Percentiles rank a stretch among this genome's conserved stretches.
Evolutionary conservation across 2,113 vertebrate genomes (phyloP).

Genomic region (Capreolus pygargus): DNA sequence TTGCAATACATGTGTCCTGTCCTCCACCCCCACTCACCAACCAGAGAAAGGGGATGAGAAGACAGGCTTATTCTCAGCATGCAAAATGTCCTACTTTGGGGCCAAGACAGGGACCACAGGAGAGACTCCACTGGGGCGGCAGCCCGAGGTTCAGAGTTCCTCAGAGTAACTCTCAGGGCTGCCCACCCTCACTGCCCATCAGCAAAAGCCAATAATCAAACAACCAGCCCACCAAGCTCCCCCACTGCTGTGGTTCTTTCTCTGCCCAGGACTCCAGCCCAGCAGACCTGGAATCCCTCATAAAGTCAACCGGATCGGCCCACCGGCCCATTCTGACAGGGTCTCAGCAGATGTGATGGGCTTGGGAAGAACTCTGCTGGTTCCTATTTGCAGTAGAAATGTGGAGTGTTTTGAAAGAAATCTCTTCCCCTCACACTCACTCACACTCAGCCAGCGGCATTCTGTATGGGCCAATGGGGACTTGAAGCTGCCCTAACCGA

Average conservation of each 20-base stretch:
- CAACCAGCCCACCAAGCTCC: neutral
- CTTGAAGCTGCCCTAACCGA: neutral
- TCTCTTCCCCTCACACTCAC: neutral
- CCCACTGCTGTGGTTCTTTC: neutral
- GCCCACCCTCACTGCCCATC: neutral
- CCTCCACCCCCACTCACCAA: neutral
- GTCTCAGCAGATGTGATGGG: neutral
- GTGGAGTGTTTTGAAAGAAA: neutral
- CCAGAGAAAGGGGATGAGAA: neutral
- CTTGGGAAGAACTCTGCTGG: neutral
- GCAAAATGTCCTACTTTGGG: neutral
- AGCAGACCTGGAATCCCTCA: neutral
- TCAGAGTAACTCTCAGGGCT: neutral
- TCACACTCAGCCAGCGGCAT: neutral
- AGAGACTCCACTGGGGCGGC: accelerated
- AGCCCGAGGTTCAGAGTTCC: neutral
- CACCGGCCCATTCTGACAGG: neutral
- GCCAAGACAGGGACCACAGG: neutral
- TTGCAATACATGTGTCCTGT: neutral
- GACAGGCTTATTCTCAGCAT: neutral
- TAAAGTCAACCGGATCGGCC: neutral
- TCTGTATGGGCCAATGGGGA: conserved; percentile 44
- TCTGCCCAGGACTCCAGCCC: neutral
- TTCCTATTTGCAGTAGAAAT: neutral
- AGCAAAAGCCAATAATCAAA: neutral